Evolutionary conservation across 2,888 invertebrate genomes (phyloP).

Genomic region (Aplocera efformata): DNA sequence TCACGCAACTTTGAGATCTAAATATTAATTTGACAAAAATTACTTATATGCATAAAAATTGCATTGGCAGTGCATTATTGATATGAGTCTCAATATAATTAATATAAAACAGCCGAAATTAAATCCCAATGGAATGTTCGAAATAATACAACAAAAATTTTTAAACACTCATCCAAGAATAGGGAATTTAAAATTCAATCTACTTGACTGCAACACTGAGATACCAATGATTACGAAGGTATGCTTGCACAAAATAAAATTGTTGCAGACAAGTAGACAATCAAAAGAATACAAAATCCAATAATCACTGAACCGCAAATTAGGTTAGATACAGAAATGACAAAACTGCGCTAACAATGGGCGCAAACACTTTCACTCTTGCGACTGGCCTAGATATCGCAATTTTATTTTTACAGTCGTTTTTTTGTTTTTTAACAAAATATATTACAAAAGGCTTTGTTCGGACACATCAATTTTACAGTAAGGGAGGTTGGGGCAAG

Average conservation of each 20-base stretch:
- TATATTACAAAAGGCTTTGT: too few relatives aligned
- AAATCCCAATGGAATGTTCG: constrained; percentile 22
- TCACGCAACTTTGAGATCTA: constrained; percentile 22
- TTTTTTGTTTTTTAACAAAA: too few relatives aligned
- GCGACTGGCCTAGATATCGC: too few relatives aligned
- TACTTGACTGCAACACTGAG: constrained; percentile 3
- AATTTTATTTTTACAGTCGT: too few relatives aligned
- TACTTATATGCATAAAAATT: constrained; percentile 26
- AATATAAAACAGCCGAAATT: constrained; percentile 14
- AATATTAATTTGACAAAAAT: constrained; percentile 18
- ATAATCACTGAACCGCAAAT: constrained; percentile 11
- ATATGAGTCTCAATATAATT: constrained; percentile 15
- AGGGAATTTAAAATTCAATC: too few relatives aligned
- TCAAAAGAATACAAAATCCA: constrained; percentile 1
- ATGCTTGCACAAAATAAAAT: too few relatives aligned
- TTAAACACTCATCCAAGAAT: too few relatives aligned
- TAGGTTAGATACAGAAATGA: constrained; percentile 9
- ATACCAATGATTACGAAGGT: too few relatives aligned
- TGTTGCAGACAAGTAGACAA: constrained; percentile 7
- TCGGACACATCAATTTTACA: too few relatives aligned
- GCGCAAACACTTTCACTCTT: too few relatives aligned
- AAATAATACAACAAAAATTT: constrained; percentile 2
- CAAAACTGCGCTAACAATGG: constrained; percentile 9
- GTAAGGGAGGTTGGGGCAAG: too few relatives aligned
- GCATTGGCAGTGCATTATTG: constrained; percentile 33